Conservation (phyloP, 2,113 vertebrate species). For the Vidua chalybeata region DNA sequence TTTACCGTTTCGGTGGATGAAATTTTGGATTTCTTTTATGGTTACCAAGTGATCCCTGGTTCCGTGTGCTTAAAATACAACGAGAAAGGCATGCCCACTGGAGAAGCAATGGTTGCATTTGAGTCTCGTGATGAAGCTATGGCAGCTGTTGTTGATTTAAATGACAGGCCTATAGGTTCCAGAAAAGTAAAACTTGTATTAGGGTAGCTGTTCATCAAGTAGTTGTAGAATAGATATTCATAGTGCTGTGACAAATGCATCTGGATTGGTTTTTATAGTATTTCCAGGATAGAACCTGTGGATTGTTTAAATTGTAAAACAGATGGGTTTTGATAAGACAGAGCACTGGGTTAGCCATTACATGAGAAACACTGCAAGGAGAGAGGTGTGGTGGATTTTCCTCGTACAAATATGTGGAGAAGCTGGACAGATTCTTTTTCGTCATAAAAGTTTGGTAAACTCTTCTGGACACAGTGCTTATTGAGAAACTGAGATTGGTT, state of each 20-base stretch:
- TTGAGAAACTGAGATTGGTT: constrained; percentile 72
- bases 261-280: constrained; percentile 78
- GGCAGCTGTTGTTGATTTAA: constrained; percentile 95
- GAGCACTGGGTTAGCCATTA: constrained; percentile 72
- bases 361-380: constrained; percentile 48
- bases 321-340: constrained; percentile 69
- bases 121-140: constrained; percentile 94
- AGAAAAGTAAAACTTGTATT: constrained; percentile 97
- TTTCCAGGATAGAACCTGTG: constrained; percentile 79
- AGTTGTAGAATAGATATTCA: constrained; percentile 74
- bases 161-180: constrained; percentile 96
- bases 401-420: constrained; percentile 47
- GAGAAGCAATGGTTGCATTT: constrained; percentile 98
- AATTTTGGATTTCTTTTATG: constrained; percentile 99
- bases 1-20: constrained; percentile 97
- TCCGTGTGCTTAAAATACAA: constrained; percentile 97
- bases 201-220: constrained; percentile 79
- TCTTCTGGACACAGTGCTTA: constrained; percentile 67
- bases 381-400: constrained; percentile 56
- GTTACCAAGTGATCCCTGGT: constrained; percentile 95
- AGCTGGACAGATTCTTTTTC: constrained; percentile 55
- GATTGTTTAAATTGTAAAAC: constrained; percentile 73
- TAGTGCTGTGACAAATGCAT: constrained; percentile 81
- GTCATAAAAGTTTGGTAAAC: constrained; percentile 56
- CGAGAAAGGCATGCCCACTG: constrained; percentile 97